Evolutionary conservation across 2,888 invertebrate genomes (phyloP).

Genomic region (Lasiommata megera): DNA sequence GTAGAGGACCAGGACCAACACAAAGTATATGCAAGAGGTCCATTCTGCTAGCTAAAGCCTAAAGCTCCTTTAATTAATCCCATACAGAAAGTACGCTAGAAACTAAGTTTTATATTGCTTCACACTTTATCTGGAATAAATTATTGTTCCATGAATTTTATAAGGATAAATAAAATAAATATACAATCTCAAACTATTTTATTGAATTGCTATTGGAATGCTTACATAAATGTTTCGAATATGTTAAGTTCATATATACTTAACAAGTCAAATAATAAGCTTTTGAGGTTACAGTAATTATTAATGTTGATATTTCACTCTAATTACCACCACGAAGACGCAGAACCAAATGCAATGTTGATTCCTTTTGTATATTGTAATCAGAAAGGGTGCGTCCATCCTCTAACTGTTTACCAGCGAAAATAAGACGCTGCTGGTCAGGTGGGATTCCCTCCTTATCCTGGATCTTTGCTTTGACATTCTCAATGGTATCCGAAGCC

Average conservation of each 20-base stretch:
- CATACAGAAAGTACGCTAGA: no score
- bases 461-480: background rate
- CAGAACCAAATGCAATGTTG: background rate
- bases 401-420: background rate
- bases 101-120: no score
- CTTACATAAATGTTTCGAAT: slow-evolving; percentile 33
- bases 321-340: slow-evolving; percentile 18
- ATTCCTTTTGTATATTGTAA: slow-evolving; percentile 1
- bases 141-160: background rate
- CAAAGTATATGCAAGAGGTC: no score
- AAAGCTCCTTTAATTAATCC: no score
- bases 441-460: background rate
- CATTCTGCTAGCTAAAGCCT: no score
- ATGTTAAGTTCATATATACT: background rate
- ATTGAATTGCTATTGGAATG: slow-evolving; percentile 45
- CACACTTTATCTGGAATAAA: no score
- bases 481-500: background rate
- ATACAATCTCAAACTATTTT: background rate
- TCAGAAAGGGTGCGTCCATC: background rate
- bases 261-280: background rate
- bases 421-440: background rate
- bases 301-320: background rate
- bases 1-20: no score
- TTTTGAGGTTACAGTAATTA: background rate
- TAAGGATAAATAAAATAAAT: background rate